Conservation (phyloP, 1,140 invertebrate species). For the Drosophila pallidifrons region DNA sequence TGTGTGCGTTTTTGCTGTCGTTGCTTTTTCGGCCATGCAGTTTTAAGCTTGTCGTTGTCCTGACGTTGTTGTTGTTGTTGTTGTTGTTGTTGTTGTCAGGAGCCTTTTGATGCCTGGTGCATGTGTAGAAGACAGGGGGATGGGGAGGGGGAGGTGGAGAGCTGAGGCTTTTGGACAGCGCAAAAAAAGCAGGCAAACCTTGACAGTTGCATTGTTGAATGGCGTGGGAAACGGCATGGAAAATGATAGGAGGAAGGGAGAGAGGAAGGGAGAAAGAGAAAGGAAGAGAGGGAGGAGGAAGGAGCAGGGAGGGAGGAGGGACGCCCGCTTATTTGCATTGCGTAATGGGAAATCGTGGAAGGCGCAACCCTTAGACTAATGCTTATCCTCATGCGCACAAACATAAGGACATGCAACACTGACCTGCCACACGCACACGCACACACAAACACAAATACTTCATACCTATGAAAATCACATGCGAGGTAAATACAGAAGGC, state of each 20-base stretch:
- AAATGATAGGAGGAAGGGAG: background rate
- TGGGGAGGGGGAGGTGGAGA: background rate
- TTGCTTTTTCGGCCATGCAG: conserved; percentile 46
- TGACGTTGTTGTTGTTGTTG: conserved; percentile 3
- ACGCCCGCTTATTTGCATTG: conserved; percentile 71
- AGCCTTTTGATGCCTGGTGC: conserved; percentile 51
- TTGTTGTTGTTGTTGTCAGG: conserved; percentile 30
- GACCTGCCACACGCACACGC: conserved; percentile 66
- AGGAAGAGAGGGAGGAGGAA: background rate
- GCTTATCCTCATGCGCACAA: conserved; percentile 24
- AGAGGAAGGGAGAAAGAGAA: background rate
- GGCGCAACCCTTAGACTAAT: conserved; percentile 21
- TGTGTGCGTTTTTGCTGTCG: conserved; percentile 33
- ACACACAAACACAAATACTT: conserved; percentile 4
- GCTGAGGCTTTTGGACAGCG: conserved; percentile 8
- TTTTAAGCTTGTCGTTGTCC: conserved; percentile 39
- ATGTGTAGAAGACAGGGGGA: conserved; percentile 23
- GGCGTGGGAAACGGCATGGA: conserved; percentile 34
- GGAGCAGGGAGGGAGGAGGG: background rate
- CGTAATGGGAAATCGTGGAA: conserved; percentile 66
- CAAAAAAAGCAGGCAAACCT: conserved; percentile 59
- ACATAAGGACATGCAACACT: conserved; percentile 49
- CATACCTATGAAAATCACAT: conserved; percentile 20
- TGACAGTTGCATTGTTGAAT: conserved; percentile 78
- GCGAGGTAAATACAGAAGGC: conserved; percentile 47